Evolutionary conservation across 2,797 vertebrate genomes (phyloP).

Genomic region (Macropodus opercularis): DNA sequence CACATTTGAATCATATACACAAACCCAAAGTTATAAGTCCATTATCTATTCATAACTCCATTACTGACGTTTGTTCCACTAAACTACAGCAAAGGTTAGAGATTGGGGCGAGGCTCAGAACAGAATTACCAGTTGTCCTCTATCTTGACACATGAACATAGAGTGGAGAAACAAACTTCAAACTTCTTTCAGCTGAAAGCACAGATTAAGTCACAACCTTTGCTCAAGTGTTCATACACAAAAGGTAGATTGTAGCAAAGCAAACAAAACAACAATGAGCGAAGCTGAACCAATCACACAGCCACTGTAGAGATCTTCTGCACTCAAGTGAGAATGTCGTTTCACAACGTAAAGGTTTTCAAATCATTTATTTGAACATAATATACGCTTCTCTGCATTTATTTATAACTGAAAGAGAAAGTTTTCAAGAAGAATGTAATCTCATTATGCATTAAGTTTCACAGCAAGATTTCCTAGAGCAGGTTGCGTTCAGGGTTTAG

Average conservation of each 20-base stretch:
- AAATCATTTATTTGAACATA: background rate
- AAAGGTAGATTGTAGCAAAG: constrained; percentile 29
- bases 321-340: background rate
- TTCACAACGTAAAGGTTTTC: background rate
- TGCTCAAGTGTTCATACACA: constrained; percentile 25
- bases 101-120: constrained; percentile 30
- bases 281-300: constrained; percentile 16
- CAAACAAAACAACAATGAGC: constrained; percentile 30
- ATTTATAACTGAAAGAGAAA: background rate
- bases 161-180: constrained; percentile 20
- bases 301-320: background rate
- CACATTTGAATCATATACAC: constrained; percentile 2
- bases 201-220: constrained; percentile 43
- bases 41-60: constrained; percentile 1
- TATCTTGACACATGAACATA: constrained; percentile 5
- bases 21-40: background rate
- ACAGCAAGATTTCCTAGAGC: background rate
- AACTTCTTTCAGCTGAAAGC: constrained; percentile 43
- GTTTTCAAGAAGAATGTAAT: background rate
- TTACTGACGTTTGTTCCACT: background rate
- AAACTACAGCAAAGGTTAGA: background rate
- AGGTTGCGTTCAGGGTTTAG: constrained; percentile 24
- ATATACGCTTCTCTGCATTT: background rate
- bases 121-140: constrained; percentile 22
- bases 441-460: too few species aligned